These are phyloP conservation scores for Acrossocheilus fasciatus DNA, from an alignment of 2,797 vertebrate genomes.

Conservation along the genomic window DNA sequence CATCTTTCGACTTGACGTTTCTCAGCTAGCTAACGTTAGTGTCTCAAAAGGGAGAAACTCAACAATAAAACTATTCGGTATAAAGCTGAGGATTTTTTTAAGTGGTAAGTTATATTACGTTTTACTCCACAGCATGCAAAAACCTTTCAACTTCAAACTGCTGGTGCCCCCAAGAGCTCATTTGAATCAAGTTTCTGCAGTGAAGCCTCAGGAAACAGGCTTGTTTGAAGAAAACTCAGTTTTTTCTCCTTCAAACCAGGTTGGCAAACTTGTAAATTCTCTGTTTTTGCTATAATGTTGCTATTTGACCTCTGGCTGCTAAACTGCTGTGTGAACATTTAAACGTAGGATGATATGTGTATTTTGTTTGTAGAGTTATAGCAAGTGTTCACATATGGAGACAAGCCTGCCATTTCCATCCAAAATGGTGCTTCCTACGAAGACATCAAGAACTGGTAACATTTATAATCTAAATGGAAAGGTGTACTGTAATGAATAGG, in stretches of 20 bases:
- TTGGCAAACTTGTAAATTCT: neutral
- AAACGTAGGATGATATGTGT: neutral
- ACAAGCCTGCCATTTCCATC: slow-evolving; percentile 71
- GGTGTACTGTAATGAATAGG: neutral
- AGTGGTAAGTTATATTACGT: neutral
- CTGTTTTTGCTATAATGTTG: neutral
- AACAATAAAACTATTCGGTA: neutral
- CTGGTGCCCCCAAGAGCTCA: slow-evolving; percentile 73
- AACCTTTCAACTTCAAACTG: slow-evolving; percentile 79
- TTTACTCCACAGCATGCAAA: slow-evolving; percentile 73
- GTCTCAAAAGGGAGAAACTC: neutral
- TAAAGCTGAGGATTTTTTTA: neutral
- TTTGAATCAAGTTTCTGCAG: slow-evolving; percentile 68
- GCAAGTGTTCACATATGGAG: slow-evolving; percentile 77
- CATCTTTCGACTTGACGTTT: slow-evolving; percentile 3
- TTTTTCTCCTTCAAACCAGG: slow-evolving; percentile 42
- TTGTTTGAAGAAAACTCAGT: slow-evolving; percentile 49
- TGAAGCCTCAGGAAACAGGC: slow-evolving; percentile 69
- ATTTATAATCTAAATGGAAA: neutral
- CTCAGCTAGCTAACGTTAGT: neutral
- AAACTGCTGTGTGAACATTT: neutral
- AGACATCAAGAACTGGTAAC: slow-evolving; percentile 80
- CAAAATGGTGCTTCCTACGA: slow-evolving; percentile 67
- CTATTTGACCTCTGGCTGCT: neutral
- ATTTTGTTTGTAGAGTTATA: slow-evolving; percentile 71